Percentiles rank a stretch among this genome's conserved stretches.
These are phyloP conservation scores for Thryonomys swinderianus DNA, from an alignment of 2,113 vertebrate species.

Conservation along the genomic window DNA sequence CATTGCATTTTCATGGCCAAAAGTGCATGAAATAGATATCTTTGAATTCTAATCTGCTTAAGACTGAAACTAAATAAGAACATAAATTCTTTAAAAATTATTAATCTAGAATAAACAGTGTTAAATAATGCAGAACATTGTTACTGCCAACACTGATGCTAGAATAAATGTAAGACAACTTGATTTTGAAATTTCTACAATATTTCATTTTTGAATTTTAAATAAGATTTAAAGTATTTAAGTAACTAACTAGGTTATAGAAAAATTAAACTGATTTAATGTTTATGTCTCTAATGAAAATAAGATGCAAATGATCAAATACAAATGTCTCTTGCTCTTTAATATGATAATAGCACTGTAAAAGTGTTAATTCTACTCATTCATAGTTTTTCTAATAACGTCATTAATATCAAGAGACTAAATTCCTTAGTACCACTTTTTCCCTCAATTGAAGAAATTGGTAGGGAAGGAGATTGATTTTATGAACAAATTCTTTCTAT, in stretches of 20 bases:
- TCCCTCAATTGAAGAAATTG: background rate
- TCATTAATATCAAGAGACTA: background rate
- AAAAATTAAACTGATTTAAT: background rate
- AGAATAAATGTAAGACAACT: background rate
- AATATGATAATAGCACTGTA: background rate
- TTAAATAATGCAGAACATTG: background rate
- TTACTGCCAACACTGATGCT: background rate
- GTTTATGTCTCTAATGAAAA: background rate
- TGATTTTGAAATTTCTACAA: background rate
- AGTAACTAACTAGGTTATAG: background rate
- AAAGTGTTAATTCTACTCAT: background rate
- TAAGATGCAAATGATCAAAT: background rate
- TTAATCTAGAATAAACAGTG: background rate
- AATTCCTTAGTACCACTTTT: background rate
- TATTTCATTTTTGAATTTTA: background rate
- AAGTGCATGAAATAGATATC: background rate
- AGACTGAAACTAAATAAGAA: background rate
- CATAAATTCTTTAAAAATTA: background rate
- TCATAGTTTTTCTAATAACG: background rate
- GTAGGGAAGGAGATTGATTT: background rate
- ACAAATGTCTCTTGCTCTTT: constrained; percentile 18
- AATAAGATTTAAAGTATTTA: background rate
- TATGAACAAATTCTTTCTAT: background rate
- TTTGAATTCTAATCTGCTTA: background rate
- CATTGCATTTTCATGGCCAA: background rate